A percentile compares a stretch with the other conserved stretches of the same genome.
phyloP scores from a whole-genome alignment of 2,888 invertebrate genomes.

The Spatulosminthurus flaviceps region DNA sequence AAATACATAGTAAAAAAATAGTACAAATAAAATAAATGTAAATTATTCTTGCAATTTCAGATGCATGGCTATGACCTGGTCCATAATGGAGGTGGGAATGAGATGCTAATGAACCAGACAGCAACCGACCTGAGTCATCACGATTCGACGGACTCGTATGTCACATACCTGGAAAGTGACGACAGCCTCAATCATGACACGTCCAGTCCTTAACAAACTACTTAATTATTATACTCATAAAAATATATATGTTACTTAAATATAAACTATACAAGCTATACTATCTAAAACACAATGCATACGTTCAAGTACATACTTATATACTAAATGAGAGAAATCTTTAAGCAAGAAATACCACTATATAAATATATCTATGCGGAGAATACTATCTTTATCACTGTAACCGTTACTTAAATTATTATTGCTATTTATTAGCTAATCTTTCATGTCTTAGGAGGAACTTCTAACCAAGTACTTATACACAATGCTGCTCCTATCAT shows the following conservation, averaged over 20 bases:
- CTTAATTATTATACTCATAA: constrained; percentile 21
- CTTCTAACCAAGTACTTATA: too few relatives aligned
- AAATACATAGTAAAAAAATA: not conserved
- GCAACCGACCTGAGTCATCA: constrained; percentile 71
- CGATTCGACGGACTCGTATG: constrained; percentile 87
- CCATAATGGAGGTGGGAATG: constrained; percentile 61
- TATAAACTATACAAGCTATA: not conserved
- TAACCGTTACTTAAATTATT: constrained; percentile 16
- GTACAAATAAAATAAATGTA: not conserved
- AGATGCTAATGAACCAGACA: constrained; percentile 61
- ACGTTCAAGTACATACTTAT: not conserved
- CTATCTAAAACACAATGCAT: not conserved
- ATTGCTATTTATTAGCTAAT: not conserved
- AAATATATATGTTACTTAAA: not conserved
- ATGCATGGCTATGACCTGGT: constrained; percentile 89
- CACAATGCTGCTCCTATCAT: too few relatives aligned
- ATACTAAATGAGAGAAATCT: not conserved
- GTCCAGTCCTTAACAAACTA: constrained; percentile 69
- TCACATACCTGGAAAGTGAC: constrained; percentile 91
- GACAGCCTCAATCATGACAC: constrained; percentile 71
- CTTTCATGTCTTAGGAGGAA: too few relatives aligned
- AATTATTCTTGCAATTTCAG: constrained; percentile 69
- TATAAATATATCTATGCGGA: not conserved
- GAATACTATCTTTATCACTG: constrained; percentile 9
- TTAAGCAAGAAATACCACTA: too few relatives aligned